Percentiles rank a stretch among this genome's conserved stretches.
Conservation (phyloP, 2,113 vertebrate species). For the Pterophyllum scalare region DNA sequence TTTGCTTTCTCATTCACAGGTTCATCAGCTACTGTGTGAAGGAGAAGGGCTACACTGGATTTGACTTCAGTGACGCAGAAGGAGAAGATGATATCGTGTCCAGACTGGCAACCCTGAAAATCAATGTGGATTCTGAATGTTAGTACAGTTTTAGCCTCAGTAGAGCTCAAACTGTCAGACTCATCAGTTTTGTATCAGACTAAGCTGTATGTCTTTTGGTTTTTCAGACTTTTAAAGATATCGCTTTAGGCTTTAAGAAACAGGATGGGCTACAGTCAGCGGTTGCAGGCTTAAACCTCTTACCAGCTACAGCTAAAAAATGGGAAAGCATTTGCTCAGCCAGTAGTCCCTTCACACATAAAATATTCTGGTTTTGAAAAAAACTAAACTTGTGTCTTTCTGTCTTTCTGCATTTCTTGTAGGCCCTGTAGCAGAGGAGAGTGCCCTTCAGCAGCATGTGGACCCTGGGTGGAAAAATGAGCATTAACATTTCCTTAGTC, state of each 20-base stretch:
- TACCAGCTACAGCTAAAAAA: neutral
- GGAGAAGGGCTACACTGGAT: constrained; percentile 82
- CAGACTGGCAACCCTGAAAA: constrained; percentile 60
- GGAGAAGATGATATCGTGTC: constrained; percentile 60
- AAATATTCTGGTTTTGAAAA: neutral
- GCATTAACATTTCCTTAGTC: constrained; percentile 24
- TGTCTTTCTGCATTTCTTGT: neutral
- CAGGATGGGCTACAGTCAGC: accelerated
- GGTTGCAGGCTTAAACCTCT: neutral
- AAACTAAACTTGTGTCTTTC: neutral
- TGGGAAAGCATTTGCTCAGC: neutral
- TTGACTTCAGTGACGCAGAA: constrained; percentile 69
- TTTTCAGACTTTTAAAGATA: neutral
- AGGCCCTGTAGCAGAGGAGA: constrained; percentile 61
- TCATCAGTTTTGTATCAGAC: neutral
- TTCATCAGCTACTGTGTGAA: constrained; percentile 88
- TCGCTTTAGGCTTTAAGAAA: too few species aligned
- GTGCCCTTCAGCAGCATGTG: constrained; percentile 67
- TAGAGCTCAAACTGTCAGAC: neutral
- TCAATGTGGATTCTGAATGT: constrained; percentile 73
- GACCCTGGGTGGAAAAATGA: constrained; percentile 81
- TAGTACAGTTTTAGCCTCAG: neutral
- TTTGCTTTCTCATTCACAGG: constrained; percentile 55
- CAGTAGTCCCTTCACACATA: neutral
- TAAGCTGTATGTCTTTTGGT: neutral